Evolutionary conservation across 2,797 vertebrate species (phyloP), one percentile per base, ranked within the genome.

Genomic region (Danio jaintianensis): DNA sequence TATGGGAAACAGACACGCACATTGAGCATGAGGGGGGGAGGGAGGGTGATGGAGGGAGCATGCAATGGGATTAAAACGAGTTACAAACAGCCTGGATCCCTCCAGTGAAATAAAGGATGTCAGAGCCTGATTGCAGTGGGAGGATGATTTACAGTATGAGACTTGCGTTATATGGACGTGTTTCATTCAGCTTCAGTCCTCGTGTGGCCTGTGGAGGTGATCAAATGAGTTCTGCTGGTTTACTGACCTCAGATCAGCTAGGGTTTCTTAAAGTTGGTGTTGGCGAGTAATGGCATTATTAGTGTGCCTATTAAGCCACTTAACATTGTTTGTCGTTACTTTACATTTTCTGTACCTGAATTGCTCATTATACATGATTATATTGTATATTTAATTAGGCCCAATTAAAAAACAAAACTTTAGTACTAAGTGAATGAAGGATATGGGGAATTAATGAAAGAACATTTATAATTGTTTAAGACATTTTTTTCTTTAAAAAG

Each of bases 1-100:
- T 92, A 91, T 91, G 93, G 92, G 93, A 92, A 85, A 86, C 84
- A 86, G 84, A 86, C 82, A 79, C 52, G 63, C 78, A 83, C 81
- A 85, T 82, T 82, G 82, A 81, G 71, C 76, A 63, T 70, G 69
- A 63, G 47, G 61, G 82, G 52, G 76, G 64, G 56, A 53, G 42
- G 63, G 10, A 68, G 74, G 43, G 64, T 10, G 71, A 43, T 52
- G 52, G 20, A 66, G 72, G n/a, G 82, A 76, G 78, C 74, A 81
- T 61, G 82, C 80, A 84, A 86, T 78, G 70, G 79, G 85, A 86
- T 86, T 86, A 86, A 86, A 86, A 86, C 63, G 80, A 82, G 80
- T 82, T 86, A 68, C 69, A 78, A 78, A 86, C 69, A 58, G 74
- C 59, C 77, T 75, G 72, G 71, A 81, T 70, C 78, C 53, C 85